phyloP scores from a whole-genome alignment of 2,113 vertebrate genomes.

The Odocoileus hemionus region DNA sequence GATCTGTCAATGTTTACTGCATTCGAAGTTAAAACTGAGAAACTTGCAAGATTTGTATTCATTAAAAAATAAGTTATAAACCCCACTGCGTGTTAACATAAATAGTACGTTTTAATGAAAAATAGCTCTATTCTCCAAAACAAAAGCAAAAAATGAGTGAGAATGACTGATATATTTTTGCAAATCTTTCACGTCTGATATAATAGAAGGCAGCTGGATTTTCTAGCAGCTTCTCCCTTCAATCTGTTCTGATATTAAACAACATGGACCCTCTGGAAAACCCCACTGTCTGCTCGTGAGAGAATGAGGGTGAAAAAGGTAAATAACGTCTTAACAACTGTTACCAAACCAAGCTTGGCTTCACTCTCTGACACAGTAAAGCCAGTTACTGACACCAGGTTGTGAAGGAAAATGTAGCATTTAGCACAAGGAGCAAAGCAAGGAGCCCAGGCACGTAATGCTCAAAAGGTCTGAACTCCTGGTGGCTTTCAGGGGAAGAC shows the following conservation, averaged over 20 bases:
- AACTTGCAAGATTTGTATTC: background rate
- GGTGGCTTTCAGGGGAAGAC: background rate
- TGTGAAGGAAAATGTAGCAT: background rate
- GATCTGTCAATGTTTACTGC: background rate
- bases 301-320: background rate
- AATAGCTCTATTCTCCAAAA: background rate
- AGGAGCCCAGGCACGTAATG: background rate
- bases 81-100: conserved; percentile 42
- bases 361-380: background rate
- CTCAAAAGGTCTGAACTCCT: background rate
- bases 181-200: background rate
- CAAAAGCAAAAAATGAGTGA: background rate
- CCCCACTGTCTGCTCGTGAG: background rate
- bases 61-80: conserved; percentile 77
- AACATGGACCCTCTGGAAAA: background rate
- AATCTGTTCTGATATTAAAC: background rate
- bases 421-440: background rate
- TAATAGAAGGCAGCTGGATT: background rate
- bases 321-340: background rate
- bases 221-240: background rate
- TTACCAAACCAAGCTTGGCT: background rate
- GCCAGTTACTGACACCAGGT: background rate
- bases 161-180: background rate
- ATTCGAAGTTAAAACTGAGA: background rate
- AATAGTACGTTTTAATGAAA: background rate